Evolutionary conservation across 2,113 vertebrate genomes (phyloP), one percentile per base, ranked within the genome.

Genomic region (Panthera tigris): DNA sequence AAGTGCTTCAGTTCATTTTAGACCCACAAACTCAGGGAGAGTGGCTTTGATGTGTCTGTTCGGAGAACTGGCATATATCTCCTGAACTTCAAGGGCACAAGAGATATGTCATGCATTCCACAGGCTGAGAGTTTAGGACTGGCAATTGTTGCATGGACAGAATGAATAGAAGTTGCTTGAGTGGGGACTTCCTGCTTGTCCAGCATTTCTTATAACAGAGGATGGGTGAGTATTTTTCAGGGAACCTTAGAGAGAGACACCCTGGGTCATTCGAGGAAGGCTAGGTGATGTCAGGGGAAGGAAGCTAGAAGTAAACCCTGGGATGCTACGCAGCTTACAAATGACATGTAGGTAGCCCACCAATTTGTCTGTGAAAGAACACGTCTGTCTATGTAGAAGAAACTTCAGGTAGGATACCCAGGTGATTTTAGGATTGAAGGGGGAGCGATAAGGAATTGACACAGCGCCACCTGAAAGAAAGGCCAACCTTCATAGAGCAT

Each of bases 231-330:
- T 57, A 21, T 63, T 90, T 91, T 81, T 11, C 12, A 55, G 76
- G 41, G 25, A 55, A 33, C 1, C 16, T 55, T 61, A 4, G 27
- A 63, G 2, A 31, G 0, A 68, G 0, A 36, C 7, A 87, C 29
- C 4, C 2, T 69, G 31, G 7, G 25, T 41, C 16, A 27, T 79
- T 45, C 55, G 36, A 63, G 31, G 1, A 31, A 68, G 23, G 2
- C 0, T 33, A n/a, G 0, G 10, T 31, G 19, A 80, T 1, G 55
- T 19, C 15, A 36, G 1, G 36, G 7, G 16, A 73, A 90, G 65
- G 6, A 83, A 80, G 5, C 7, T 39, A 45, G 6, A 15, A 23
- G 8, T n/a, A 10, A 18, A 23, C 15, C 1, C 1, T 80, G 76
- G 71, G 1, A 50, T 61, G 52, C 10, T 45, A 86, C 55, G 7